Base-by-base conservation (phyloP, 2,888 invertebrate species). In the Phlogophora meticulosa region DNA sequence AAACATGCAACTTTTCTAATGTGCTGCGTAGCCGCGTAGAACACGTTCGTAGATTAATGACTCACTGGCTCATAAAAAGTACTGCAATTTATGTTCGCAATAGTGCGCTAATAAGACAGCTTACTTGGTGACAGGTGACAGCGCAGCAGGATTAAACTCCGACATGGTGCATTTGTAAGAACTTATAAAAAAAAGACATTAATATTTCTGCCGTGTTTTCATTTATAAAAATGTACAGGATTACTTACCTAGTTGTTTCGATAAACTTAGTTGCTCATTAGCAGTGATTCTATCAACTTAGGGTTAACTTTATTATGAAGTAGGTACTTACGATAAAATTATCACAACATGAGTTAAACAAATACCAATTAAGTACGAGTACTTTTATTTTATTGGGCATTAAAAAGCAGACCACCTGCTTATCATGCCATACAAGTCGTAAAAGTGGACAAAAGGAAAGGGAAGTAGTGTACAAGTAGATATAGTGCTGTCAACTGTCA, bases 1-100 rank as follows among this genome's bases (percentile, higher is more conserved):
- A 76, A 49, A 64, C 24, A 46, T 56, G 59, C 40, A 51, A 45
- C 36, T 78, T 65, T 76, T 56, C 71, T 76, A 77, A 63, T 71
- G 34, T 46, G 36, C 53, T 60, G 56, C 55, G 72, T 45, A 51
- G 59, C 51, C n/a, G 48, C 55, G 69, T 67, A 55, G 45, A 46
- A 20, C 42, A 15, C 4, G 15, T 53, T 57, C 34, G 55, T 49
- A 62, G 72, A 10, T 42, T 55, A 61, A 45, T 55, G 24, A 45
- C 10, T 43, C 10, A 49, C n/a, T 38, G 13, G 5, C 22, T 15
- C 17, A 36, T 49, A 57, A 28, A 73, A 56, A 43, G 9, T 28
- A 10, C 9, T 49, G 51, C 42, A 43, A 20, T 46, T 36, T 56
- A 36, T 51, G 40, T 60, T 56, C 22, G 15, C 56, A 36, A 38